Conservation (phyloP, 2,797 vertebrate species). For the Notolabrus celidotus region DNA sequence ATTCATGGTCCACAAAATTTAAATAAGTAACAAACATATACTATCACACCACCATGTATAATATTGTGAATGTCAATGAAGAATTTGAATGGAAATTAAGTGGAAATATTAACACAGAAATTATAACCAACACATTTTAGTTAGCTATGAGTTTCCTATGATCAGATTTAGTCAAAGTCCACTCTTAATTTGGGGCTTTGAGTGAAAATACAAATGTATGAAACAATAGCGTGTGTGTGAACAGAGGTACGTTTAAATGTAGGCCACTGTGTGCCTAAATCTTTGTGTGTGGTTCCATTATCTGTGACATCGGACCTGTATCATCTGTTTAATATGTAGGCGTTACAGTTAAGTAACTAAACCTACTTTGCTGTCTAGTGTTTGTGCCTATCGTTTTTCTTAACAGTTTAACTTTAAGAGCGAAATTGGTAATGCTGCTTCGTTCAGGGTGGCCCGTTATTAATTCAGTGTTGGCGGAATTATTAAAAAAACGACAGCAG, state of each 20-base stretch:
- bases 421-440: not conserved
- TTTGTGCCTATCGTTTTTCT: not conserved
- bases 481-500: not conserved
- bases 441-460: not conserved
- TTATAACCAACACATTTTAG: not conserved
- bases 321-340: conserved; percentile 11
- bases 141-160: not conserved
- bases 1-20: not conserved
- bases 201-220: not conserved
- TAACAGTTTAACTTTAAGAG: not conserved
- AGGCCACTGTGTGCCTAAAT: conserved; percentile 8
- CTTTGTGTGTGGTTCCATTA: conserved; percentile 25
- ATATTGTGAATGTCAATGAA: not conserved
- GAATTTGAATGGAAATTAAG: conserved; percentile 12
- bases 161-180: not conserved
- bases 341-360: conserved; percentile 9
- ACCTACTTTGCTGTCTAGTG: not conserved
- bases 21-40: not conserved
- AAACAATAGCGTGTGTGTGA: conserved; percentile 4
- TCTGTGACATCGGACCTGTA: conserved; percentile 14
- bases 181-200: conserved; percentile 1
- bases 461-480: conserved; percentile 12
- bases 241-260: conserved; percentile 1
- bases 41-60: not conserved
- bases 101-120: conserved; percentile 11